phyloP scores from a whole-genome alignment of 2,888 invertebrate genomes.

The Acrocera orbiculus region DNA sequence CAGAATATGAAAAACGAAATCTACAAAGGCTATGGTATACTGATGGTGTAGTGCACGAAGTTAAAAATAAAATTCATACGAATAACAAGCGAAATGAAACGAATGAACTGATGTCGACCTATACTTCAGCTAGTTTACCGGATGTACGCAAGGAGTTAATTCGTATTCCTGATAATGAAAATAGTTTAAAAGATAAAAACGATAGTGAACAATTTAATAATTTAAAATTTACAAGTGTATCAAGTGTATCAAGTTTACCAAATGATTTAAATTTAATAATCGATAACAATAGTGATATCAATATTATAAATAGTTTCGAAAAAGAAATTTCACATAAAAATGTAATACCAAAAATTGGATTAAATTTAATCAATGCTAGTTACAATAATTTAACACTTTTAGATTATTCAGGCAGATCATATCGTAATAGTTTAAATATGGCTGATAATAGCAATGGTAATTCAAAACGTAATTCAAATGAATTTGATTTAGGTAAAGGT shows the following conservation, averaged over 20 bases:
- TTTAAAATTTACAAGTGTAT: constrained; percentile 8
- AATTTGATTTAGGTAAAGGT: constrained; percentile 24
- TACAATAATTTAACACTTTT: constrained; percentile 43
- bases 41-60: constrained; percentile 13
- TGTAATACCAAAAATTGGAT: constrained; percentile 12
- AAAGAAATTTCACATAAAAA: constrained; percentile 7
- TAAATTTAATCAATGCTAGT: constrained; percentile 37
- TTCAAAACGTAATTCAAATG: constrained; percentile 11
- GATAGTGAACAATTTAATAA: constrained; percentile 1
- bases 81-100: no score
- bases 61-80: constrained; percentile 14
- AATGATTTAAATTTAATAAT: constrained; percentile 45
- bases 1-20: constrained; percentile 4
- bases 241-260: constrained; percentile 39
- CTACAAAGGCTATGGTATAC: constrained; percentile 6
- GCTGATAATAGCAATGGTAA: constrained; percentile 11
- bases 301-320: background rate
- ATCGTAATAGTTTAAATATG: constrained; percentile 12
- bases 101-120: no score
- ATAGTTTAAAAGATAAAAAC: constrained; percentile 3
- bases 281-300: background rate
- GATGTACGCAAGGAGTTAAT: constrained; percentile 20
- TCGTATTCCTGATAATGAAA: constrained; percentile 5
- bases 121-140: constrained; percentile 23
- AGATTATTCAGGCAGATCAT: constrained; percentile 34